A percentile compares a stretch with the other conserved stretches of the same genome.
Evolutionary conservation across 2,797 vertebrate species (phyloP).

Genomic region (Hybognathus amarus): DNA sequence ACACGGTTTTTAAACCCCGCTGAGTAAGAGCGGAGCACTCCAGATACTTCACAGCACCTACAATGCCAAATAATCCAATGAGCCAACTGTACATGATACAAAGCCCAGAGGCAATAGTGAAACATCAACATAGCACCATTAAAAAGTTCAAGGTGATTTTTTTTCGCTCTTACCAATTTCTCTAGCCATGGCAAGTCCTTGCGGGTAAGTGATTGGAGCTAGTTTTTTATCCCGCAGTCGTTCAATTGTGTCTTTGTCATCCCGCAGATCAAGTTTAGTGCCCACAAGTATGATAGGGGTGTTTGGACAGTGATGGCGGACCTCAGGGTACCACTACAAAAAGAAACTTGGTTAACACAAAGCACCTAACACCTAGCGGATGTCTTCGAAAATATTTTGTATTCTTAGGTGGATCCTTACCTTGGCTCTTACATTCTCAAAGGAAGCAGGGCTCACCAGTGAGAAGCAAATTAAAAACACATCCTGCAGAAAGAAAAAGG

Average conservation of each 20-base stretch:
- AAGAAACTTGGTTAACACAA: neutral
- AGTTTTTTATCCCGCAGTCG: constrained; percentile 88
- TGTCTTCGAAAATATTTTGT: neutral
- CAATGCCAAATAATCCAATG: neutral
- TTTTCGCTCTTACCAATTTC: constrained; percentile 81
- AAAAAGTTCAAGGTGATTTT: neutral
- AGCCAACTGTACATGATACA: neutral
- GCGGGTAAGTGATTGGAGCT: constrained; percentile 88
- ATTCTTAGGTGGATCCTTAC: constrained; percentile 64
- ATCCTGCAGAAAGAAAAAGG: constrained; percentile 73
- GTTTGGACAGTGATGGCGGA: constrained; percentile 90
- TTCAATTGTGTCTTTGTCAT: constrained; percentile 90
- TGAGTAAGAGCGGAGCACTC: constrained; percentile 89
- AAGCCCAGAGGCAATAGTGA: too few species aligned
- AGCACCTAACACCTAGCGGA: neutral
- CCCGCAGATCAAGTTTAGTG: constrained; percentile 88
- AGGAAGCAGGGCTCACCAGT: constrained; percentile 89
- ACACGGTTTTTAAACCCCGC: constrained; percentile 87
- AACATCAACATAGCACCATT: neutral
- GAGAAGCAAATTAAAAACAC: constrained; percentile 92
- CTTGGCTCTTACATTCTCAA: constrained; percentile 90
- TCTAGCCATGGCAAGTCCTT: constrained; percentile 88
- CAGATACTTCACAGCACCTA: constrained; percentile 88
- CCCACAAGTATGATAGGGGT: constrained; percentile 91
- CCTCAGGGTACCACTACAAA: constrained; percentile 90